phyloP scores from a whole-genome alignment of 2,888 invertebrate species.

The Macroteleia sp. region DNA sequence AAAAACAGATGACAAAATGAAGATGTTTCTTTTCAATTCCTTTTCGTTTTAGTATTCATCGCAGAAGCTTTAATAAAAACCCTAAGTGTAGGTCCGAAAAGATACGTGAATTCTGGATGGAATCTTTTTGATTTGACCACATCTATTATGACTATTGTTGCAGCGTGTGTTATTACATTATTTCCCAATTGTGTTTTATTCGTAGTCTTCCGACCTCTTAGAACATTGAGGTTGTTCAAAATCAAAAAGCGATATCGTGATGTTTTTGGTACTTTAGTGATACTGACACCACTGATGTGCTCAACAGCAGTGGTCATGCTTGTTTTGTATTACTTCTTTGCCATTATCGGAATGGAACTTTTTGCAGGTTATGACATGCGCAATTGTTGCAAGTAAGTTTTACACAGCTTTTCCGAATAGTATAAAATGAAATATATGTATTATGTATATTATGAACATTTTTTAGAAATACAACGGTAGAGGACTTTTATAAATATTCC shows the following conservation, averaged over 20 bases:
- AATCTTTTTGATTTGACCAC: constrained; percentile 91
- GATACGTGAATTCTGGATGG: constrained; percentile 93
- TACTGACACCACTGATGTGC: constrained; percentile 92
- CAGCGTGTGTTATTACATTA: constrained; percentile 88
- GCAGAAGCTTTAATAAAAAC: constrained; percentile 90
- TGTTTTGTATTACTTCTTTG: constrained; percentile 94
- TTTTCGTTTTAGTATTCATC: constrained; percentile 92
- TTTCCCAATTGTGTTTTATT: constrained; percentile 89
- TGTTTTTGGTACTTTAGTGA: constrained; percentile 92
- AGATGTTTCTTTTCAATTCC: no score
- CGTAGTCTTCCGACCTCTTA: constrained; percentile 89
- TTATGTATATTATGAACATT: constrained; percentile 9
- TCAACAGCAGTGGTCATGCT: constrained; percentile 93
- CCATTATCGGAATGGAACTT: constrained; percentile 95
- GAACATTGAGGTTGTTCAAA: constrained; percentile 89
- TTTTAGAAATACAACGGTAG: constrained; percentile 91
- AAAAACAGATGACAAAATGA: no score
- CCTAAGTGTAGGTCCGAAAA: constrained; percentile 88
- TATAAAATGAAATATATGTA: no score
- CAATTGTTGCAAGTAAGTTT: constrained; percentile 92
- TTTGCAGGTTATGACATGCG: constrained; percentile 90
- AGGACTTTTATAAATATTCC: constrained; percentile 91
- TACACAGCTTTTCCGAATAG: no score
- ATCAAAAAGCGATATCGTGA: constrained; percentile 92
- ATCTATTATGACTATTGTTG: constrained; percentile 88